Base-by-base conservation (phyloP, 2,797 vertebrate species). In the Poecilia picta region DNA sequence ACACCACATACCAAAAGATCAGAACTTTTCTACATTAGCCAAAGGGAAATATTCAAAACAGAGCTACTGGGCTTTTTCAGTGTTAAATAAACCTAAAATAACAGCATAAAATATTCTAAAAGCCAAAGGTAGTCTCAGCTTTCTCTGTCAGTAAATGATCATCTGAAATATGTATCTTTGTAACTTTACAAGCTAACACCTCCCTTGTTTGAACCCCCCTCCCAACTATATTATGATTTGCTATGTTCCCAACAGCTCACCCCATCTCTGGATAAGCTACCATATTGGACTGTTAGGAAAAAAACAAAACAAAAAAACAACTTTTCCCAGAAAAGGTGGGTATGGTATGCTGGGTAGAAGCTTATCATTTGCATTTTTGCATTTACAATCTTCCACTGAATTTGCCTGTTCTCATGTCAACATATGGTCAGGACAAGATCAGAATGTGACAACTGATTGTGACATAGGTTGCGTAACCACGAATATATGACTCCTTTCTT, bases 21-120 rank as follows among this genome's bases (percentile, higher is more conserved):
- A 89, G 82, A 91, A 88, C 81, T 87, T 72, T 81, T 87, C 85
- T 91, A 86, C 83, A 89, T 78, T 90, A 75, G 89, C 89, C 87
- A 93, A 90, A 92, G 87, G 92, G 92, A 92, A 90, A 91, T 86
- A 91, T 90, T 93, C 83, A 92, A 92, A 92, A 91, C 82, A 91
- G 77, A 77, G 86, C 87, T 82, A 88, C 83, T 88, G 89, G 87
- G 90, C 72, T 85, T 91, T 91, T 88, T 85, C 71, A 53, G 59
- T 88, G 83, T 83, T 84, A 80, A 85, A 87, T 72, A 82, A 89
- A 66, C 74, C 80, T 81, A 79, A 87, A 87, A 89, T 88, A 77
- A 83, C 84, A 72, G 84, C 43, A 84, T 39, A 71, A 89, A 89
- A 89, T 82, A 80, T 87, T 81, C 45, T 25, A 57, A 88, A 91